Percentiles rank a stretch among this genome's conserved stretches.
Evolutionary conservation across 2,888 invertebrate species (phyloP).

Genomic region (Congeria kusceri): DNA sequence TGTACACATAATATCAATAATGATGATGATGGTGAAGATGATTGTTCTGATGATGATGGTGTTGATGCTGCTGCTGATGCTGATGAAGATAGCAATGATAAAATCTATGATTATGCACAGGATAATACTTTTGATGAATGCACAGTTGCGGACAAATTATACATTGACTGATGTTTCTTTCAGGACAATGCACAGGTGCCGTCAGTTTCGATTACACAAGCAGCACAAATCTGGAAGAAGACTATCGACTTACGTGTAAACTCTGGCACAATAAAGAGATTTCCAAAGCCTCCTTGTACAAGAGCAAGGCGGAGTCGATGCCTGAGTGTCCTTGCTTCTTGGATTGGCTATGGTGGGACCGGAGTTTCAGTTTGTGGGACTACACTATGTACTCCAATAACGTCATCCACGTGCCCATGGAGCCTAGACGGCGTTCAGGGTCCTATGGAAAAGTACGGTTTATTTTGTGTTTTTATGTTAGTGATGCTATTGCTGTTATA

Average conservation of each 20-base stretch:
- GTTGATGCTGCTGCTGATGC: too few species aligned
- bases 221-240: not conserved
- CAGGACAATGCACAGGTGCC: too few species aligned
- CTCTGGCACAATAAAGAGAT: slow-evolving; percentile 30
- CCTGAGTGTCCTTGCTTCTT: slow-evolving; percentile 37
- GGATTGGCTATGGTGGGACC: slow-evolving; percentile 28
- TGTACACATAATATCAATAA: too few species aligned
- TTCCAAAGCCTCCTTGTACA: not conserved
- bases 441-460: slow-evolving; percentile 21
- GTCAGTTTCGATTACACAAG: too few species aligned
- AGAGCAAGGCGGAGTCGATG: slow-evolving; percentile 6
- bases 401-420: slow-evolving; percentile 15
- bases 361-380: slow-evolving; percentile 17
- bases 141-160: too few species aligned
- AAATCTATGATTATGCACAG: too few species aligned
- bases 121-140: too few species aligned
- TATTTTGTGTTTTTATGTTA: not conserved
- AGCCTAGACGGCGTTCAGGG: slow-evolving; percentile 2
- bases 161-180: too few species aligned
- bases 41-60: too few species aligned
- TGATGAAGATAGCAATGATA: too few species aligned
- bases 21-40: too few species aligned
- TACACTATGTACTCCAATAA: not conserved
- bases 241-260: slow-evolving; percentile 18
- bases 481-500: not conserved